phyloP scores from a whole-genome alignment of 2,888 invertebrate genomes.

The Scotopteryx bipunctaria region DNA sequence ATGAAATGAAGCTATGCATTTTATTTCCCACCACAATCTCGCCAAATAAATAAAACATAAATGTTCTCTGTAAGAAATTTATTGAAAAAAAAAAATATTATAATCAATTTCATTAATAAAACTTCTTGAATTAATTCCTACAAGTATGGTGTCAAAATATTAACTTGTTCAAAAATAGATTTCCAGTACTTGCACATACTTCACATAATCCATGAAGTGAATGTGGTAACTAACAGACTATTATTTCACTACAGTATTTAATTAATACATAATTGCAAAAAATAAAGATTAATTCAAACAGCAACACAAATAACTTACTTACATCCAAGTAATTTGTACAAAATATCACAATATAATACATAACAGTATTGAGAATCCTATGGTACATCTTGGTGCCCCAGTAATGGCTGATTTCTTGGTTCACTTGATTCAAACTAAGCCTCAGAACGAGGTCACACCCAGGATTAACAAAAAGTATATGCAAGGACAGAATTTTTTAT shows the following conservation, averaged over 20 bases:
- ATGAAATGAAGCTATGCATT: conserved; percentile 55
- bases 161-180: conserved; percentile 67
- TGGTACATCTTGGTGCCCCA: conserved; percentile 32
- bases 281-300: conserved; percentile 45
- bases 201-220: conserved; percentile 42
- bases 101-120: conserved; percentile 66
- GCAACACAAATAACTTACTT: conserved; percentile 62
- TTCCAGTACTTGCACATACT: conserved; percentile 77
- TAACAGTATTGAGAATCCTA: conserved; percentile 56
- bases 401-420: background rate
- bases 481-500: conserved; percentile 68
- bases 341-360: conserved; percentile 76
- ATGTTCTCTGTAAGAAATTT: conserved; percentile 62
- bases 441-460: conserved; percentile 8
- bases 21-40: conserved; percentile 35
- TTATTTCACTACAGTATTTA: conserved; percentile 21
- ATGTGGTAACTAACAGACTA: conserved; percentile 33
- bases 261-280: conserved; percentile 37
- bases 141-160: conserved; percentile 58
- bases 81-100: conserved; percentile 78
- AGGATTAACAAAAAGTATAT: conserved; percentile 57
- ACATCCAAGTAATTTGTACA: conserved; percentile 75
- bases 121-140: conserved; percentile 64
- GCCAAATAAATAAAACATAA: conserved; percentile 37
- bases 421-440: conserved; percentile 15